Base-by-base conservation (phyloP, 53 echinoderm and acorn worm species). In the Antedon mediterranea region DNA sequence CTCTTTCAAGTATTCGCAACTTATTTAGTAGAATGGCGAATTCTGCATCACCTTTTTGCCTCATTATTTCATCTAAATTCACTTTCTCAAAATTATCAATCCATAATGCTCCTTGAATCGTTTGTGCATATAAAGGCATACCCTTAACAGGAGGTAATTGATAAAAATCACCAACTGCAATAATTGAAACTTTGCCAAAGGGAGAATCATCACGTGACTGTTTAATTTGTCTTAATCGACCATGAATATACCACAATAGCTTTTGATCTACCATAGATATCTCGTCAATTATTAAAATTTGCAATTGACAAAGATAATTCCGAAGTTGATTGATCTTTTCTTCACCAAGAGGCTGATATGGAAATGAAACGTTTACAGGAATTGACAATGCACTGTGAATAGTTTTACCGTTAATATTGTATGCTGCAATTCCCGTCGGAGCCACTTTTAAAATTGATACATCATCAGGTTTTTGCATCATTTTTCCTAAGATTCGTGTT, bases 201-300 rank as follows among this genome's bases (percentile, higher is more conserved):
- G 71, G 28, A 29, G 37, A 28, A n/a, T 57, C 33, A 73, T 76
- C 32, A 14, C 43, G 29, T 79, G 79, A 71, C 74, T 82, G 82
- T 41, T 90, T 87, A 29, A 87, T 85, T 43, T 87, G 90, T 30
- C 76, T 79, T 30, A 87, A 43, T 34, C 84, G 79, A 9, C 83
- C 81, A 78, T 89, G 89, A 11, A 89, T 86, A 44, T 85, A 85
- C 11, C 34, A 43, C 27, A 90, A 43, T 34, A 86, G 43, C 44
- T 82, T 90, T 4, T 85, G 79, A 73, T 84, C 71, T n/a, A n/a
- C n/a, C n/a, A n/a, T n/a, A n/a, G n/a, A n/a, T n/a, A n/a, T n/a
- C n/a, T n/a, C n/a, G n/a, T 90, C 88, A 70, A 90, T 85, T 78
- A 90, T 85, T 6, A 90, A 33, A 31, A 90, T 82, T 28, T 90